These are phyloP conservation scores for Dyspetes luteomarginatus DNA, from an alignment of 2,888 invertebrate genomes.

Conservation along the genomic window DNA sequence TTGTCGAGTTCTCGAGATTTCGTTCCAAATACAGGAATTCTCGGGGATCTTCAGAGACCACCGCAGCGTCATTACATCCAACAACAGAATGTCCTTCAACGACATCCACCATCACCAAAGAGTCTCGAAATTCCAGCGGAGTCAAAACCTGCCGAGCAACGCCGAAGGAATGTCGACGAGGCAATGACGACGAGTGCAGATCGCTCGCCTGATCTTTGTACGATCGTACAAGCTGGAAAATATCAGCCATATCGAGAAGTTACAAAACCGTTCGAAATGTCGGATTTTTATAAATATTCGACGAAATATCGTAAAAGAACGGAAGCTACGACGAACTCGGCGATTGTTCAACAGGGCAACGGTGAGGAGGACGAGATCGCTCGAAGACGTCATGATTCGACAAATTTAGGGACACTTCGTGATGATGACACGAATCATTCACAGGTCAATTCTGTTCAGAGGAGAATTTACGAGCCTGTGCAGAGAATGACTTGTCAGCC, in stretches of 20 bases:
- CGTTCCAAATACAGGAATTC: not conserved
- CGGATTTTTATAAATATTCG: constrained; percentile 98
- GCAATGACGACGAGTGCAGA: constrained; percentile 75
- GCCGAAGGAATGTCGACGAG: constrained; percentile 80
- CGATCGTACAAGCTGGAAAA: constrained; percentile 93
- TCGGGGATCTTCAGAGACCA: not conserved
- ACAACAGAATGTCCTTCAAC: constrained; percentile 60
- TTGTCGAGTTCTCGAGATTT: constrained; percentile 54
- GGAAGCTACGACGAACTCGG: constrained; percentile 68
- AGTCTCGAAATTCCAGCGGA: constrained; percentile 86
- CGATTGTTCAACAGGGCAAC: constrained; percentile 26
- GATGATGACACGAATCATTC: constrained; percentile 22
- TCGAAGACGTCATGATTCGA: constrained; percentile 55
- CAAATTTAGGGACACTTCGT: not conserved
- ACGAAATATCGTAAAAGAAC: constrained; percentile 92
- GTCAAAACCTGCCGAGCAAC: constrained; percentile 84
- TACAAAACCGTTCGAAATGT: constrained; percentile 98
- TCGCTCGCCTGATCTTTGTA: constrained; percentile 89
- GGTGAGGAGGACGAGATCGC: constrained; percentile 42
- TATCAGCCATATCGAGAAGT: constrained; percentile 97
- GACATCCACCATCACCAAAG: constrained; percentile 80
- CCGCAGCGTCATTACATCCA: constrained; percentile 48
- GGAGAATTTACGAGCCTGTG: constrained; percentile 77
- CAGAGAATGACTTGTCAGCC: constrained; percentile 79
- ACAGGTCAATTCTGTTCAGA: constrained; percentile 72